Evolutionary conservation across 2,797 vertebrate genomes (phyloP).

Genomic region (Aldrovandia affinis): DNA sequence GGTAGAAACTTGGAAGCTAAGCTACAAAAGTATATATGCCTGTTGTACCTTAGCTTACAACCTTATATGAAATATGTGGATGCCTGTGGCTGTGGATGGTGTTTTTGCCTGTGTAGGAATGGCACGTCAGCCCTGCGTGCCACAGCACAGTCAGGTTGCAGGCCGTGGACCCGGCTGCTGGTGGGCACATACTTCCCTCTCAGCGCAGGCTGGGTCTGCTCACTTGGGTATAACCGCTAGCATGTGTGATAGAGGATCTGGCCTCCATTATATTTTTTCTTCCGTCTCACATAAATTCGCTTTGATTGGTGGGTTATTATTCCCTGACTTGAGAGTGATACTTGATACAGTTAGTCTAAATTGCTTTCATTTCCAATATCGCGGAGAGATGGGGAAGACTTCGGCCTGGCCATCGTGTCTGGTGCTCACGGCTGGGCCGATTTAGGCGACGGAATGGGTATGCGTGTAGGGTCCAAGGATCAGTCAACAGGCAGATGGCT

Average conservation of each 20-base stretch:
- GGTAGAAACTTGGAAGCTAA: background rate
- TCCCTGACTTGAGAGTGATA: constrained; percentile 51
- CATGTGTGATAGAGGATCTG: constrained; percentile 27
- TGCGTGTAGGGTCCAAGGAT: background rate
- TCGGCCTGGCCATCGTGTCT: constrained; percentile 1
- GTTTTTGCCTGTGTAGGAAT: background rate
- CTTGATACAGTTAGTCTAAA: constrained; percentile 53
- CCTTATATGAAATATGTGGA: background rate
- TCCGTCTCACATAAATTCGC: constrained; percentile 50
- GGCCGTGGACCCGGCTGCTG: background rate
- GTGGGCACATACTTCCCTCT: background rate
- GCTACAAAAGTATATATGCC: background rate
- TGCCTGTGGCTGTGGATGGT: background rate
- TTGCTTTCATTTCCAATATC: constrained; percentile 57
- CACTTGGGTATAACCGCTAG: constrained; percentile 10
- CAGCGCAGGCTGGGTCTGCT: background rate
- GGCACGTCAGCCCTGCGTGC: background rate
- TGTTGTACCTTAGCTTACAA: background rate
- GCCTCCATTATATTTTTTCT: constrained; percentile 34
- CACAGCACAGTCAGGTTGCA: background rate
- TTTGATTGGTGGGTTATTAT: constrained; percentile 55
- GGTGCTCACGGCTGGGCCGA: constrained; percentile 7
- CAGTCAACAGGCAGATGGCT: background rate
- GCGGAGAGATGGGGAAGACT: constrained; percentile 19
- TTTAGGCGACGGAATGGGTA: background rate